Evolutionary conservation across 2,888 invertebrate species (phyloP), one percentile per base, ranked within the genome.

Genomic region (Drosophila melanosoma): DNA sequence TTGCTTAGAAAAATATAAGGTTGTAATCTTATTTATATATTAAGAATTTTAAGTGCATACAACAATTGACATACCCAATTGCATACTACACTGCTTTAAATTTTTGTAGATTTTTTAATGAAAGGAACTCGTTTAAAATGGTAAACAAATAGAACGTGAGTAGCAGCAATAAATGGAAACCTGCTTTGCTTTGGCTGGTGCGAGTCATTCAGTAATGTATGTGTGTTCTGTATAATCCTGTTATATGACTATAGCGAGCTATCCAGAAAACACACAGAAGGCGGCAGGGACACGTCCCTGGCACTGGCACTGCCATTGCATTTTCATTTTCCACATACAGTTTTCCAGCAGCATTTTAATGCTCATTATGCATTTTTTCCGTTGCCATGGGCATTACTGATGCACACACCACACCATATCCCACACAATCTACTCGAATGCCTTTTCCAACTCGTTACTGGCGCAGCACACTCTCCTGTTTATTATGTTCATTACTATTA

Each of bases 401-500:
- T 80, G 65, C 66, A 49, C 45, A 45, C 40, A 40, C 7, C 60
- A 36, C 54, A 56, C 62, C 48, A 35, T 62, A 12, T 59, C 20
- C 8, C 51, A 38, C 11, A 26, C 26, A 38, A 26, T 56, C 45
- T 2, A 10, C 33, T 17, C 40, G 5, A 12, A 32, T 26, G 20
- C 36, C 20, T 45, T 38, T 72, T 23, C 40, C 45, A 58, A 56
- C 49, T 65, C 60, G 65, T 65, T 66, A 57, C 68, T 57, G 62
- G 29, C 60, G 51, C 45, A 6, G 53, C 38, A 17, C 73, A 71
- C 69, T 63, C 73, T 71, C 74, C 83, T 79, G 76, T 87, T 84
- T 87, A 90, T 89, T 87, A 85, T 85, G 85, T 87, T 85, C 87
- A 87, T 90, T 87, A 89, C 87, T 87, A 90, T 87, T 87, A 90